Conservation (phyloP, 2,797 vertebrate genomes). For the Brotula barbata region DNA sequence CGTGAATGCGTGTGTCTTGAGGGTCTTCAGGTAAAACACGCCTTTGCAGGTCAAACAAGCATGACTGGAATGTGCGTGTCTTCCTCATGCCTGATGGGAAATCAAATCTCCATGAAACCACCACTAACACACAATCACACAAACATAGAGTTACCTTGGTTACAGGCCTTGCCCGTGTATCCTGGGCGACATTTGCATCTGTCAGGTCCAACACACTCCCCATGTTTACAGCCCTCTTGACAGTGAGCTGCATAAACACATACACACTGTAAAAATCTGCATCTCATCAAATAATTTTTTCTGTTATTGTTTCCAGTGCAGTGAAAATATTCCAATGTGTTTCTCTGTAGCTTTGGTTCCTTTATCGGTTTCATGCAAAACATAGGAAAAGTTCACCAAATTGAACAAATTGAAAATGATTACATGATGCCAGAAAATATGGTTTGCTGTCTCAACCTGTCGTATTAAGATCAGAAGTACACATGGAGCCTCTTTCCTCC, state of each 20-base stretch:
- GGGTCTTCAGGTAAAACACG: constrained; percentile 48
- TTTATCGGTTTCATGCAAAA: too few species aligned
- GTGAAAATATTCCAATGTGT: too few species aligned
- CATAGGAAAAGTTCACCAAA: too few species aligned
- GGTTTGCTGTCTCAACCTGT: too few species aligned
- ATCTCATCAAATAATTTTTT: too few species aligned
- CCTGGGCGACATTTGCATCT: constrained; percentile 88
- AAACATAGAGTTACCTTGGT: constrained; percentile 82
- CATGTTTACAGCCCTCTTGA: constrained; percentile 89
- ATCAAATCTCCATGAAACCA: constrained; percentile 2
- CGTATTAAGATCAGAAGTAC: too few species aligned
- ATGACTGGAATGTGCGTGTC: constrained; percentile 56
- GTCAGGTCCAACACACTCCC: constrained; percentile 87
- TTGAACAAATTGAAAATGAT: too few species aligned
- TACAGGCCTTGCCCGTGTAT: constrained; percentile 92
- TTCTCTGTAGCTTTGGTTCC: too few species aligned
- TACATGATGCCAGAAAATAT: too few species aligned
- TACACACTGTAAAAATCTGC: too few species aligned
- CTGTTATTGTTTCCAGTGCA: too few species aligned
- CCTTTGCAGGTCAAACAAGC: constrained; percentile 48
- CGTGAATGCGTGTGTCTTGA: constrained; percentile 12
- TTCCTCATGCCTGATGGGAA: constrained; percentile 31
- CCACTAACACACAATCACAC: constrained; percentile 13
- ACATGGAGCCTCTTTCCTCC: too few species aligned
- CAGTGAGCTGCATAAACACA: constrained; percentile 80